These are phyloP conservation scores for Phaenicophaeus curvirostris DNA, from an alignment of 2,797 vertebrate genomes.

Conservation along the genomic window DNA sequence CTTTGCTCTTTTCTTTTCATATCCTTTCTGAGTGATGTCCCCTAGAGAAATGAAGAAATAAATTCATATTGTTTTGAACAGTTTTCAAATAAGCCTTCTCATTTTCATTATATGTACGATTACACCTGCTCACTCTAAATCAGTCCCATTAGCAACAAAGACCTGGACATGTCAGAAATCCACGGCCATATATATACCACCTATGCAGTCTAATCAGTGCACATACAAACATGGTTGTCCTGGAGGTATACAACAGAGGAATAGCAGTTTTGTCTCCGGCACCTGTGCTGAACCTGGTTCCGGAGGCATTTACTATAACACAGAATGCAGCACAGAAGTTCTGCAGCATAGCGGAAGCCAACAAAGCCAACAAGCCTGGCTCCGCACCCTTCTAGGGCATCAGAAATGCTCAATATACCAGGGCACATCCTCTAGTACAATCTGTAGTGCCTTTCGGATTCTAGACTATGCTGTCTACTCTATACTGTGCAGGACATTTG, in stretches of 20 bases:
- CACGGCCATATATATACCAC: no score
- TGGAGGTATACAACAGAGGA: not conserved
- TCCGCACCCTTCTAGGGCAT: not conserved
- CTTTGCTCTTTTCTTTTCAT: slow-evolving; percentile 98
- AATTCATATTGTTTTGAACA: not conserved
- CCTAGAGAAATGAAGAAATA: slow-evolving; percentile 80
- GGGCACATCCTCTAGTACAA: not conserved
- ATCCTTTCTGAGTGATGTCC: slow-evolving; percentile 99
- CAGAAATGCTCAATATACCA: not conserved
- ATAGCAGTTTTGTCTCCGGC: not conserved
- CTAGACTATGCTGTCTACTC: not conserved
- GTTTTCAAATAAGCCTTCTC: not conserved
- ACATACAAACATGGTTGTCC: fast-evolving
- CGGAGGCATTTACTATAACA: not conserved
- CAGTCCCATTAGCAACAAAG: not conserved
- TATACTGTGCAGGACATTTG: not conserved
- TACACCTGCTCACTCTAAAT: not conserved
- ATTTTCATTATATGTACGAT: not conserved
- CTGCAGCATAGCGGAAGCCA: fast-evolving
- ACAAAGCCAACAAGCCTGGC: not conserved
- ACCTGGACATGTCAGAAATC: not conserved
- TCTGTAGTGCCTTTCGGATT: not conserved
- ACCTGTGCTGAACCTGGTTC: not conserved
- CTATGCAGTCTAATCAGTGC: not conserved
- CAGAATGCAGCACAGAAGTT: not conserved